Conservation (phyloP, 2,888 invertebrate species). For the Alloscopus bannaensis region DNA sequence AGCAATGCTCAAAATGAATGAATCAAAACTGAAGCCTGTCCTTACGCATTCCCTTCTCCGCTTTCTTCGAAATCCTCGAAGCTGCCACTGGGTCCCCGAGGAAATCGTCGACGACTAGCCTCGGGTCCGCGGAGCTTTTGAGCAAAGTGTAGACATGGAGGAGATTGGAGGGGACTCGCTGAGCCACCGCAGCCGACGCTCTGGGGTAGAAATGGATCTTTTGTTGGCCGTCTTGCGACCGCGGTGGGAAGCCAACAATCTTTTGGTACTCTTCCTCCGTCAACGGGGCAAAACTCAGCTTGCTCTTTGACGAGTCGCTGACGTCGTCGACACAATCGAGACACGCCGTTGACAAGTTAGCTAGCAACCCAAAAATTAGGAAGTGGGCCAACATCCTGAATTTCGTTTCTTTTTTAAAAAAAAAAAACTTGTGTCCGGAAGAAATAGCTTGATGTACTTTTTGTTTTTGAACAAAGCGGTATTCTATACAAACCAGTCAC, state of each 20-base stretch:
- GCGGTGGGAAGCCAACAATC: conserved; percentile 27
- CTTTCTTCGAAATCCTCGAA: conserved; percentile 33
- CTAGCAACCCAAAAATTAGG: conserved; percentile 21
- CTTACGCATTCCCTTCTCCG: conserved; percentile 58
- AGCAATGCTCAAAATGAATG: too few relatives aligned
- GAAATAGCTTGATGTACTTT: too few relatives aligned
- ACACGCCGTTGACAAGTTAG: conserved; percentile 42
- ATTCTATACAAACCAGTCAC: too few relatives aligned
- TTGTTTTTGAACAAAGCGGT: too few relatives aligned
- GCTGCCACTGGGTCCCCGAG: conserved; percentile 18
- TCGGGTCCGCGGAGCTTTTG: conserved; percentile 46
- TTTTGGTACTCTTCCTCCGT: conserved; percentile 33
- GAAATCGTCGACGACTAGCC: conserved; percentile 34
- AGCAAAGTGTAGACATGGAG: conserved; percentile 48
- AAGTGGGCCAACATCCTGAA: conserved; percentile 22
- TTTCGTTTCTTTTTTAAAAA: conserved; percentile 11
- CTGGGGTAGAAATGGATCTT: conserved; percentile 23
- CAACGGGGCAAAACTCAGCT: conserved; percentile 24
- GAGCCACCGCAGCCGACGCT: conserved; percentile 47
- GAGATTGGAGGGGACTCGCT: conserved; percentile 33
- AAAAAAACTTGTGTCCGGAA: too few relatives aligned
- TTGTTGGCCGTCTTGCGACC: background rate
- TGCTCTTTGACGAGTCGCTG: conserved; percentile 28
- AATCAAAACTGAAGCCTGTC: background rate
- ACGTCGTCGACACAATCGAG: conserved; percentile 41